A percentile compares a stretch with the other conserved stretches of the same genome.
Evolutionary conservation across 2,113 vertebrate genomes (phyloP).

Genomic region (Pluvialis apricaria): DNA sequence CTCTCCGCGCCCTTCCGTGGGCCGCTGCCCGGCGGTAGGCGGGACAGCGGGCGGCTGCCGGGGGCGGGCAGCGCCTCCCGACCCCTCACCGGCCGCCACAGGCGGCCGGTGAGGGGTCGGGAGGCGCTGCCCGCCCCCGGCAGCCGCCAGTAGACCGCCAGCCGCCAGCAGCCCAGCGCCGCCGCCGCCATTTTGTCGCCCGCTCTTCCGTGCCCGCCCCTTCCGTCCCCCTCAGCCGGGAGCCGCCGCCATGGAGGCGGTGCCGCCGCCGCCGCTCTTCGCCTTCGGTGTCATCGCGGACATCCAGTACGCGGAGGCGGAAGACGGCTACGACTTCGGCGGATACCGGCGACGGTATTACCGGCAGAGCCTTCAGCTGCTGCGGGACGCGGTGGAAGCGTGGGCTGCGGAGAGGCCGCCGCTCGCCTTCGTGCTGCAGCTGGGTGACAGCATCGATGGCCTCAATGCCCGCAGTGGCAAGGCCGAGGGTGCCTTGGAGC

Average conservation of each 20-base stretch:
- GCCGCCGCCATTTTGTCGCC: background rate
- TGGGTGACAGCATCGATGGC: slow-evolving; percentile 93
- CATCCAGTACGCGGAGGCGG: slow-evolving; percentile 88
- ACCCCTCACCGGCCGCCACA: no score
- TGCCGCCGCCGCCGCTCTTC: slow-evolving; percentile 65
- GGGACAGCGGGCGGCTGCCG: background rate
- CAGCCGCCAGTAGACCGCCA: accelerated
- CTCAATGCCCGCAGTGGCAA: slow-evolving; percentile 72
- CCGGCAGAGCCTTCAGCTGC: slow-evolving; percentile 77
- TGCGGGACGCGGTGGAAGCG: slow-evolving; percentile 70
- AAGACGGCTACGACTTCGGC: slow-evolving; percentile 81
- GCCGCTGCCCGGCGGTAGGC: background rate
- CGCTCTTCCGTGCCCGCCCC: background rate
- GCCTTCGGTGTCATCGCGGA: slow-evolving; percentile 89
- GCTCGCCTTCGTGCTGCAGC: slow-evolving; percentile 84
- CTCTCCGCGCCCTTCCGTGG: background rate
- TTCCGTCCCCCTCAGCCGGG: background rate
- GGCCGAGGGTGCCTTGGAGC: slow-evolving; percentile 74
- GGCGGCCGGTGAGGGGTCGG: no score
- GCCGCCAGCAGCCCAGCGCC: background rate
- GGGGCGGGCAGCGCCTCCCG: no score
- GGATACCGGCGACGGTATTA: slow-evolving; percentile 78
- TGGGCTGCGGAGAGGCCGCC: slow-evolving; percentile 72
- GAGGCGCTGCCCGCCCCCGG: background rate
- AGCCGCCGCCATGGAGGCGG: background rate